Conservation (phyloP, 2,888 invertebrate genomes). For the Ophonus ardosiacus region DNA sequence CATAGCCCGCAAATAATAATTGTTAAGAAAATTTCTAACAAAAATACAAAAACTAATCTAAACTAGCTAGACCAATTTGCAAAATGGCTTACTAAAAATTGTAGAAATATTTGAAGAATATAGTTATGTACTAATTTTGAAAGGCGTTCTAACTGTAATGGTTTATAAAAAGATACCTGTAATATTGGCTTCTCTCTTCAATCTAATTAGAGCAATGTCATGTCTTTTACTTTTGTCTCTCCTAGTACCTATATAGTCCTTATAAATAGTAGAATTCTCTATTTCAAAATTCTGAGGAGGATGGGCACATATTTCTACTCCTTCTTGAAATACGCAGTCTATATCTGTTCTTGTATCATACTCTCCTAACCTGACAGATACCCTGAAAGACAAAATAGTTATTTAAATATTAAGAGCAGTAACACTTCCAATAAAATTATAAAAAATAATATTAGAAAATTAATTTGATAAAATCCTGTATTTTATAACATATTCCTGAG, state of each 20-base stretch:
- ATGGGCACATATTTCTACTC: slow-evolving; percentile 69
- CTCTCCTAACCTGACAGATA: slow-evolving; percentile 75
- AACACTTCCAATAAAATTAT: neutral
- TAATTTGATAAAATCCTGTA: too few species aligned
- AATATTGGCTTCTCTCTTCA: slow-evolving; percentile 14
- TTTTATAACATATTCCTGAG: too few species aligned
- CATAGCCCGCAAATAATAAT: too few species aligned
- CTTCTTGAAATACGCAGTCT: slow-evolving; percentile 74
- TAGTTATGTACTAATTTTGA: too few species aligned
- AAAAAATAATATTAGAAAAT: too few species aligned
- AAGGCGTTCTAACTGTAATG: too few species aligned
- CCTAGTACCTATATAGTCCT: slow-evolving; percentile 69
- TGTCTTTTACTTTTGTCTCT: slow-evolving; percentile 67
- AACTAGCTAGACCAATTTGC: too few species aligned
- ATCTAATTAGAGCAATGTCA: slow-evolving; percentile 71
- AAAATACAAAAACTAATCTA: too few species aligned
- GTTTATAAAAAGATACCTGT: slow-evolving; percentile 8
- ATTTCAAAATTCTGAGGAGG: slow-evolving; percentile 70
- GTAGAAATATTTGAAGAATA: too few species aligned
- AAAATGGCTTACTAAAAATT: too few species aligned
- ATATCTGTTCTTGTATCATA: slow-evolving; percentile 73
- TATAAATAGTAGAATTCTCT: slow-evolving; percentile 69
- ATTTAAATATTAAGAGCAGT: too few species aligned
- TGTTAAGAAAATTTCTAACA: too few species aligned
- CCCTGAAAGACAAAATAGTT: slow-evolving; percentile 67